These are phyloP conservation scores for Pseudolycoriella hygida DNA, from an alignment of 2,888 invertebrate genomes.

Conservation along the genomic window DNA sequence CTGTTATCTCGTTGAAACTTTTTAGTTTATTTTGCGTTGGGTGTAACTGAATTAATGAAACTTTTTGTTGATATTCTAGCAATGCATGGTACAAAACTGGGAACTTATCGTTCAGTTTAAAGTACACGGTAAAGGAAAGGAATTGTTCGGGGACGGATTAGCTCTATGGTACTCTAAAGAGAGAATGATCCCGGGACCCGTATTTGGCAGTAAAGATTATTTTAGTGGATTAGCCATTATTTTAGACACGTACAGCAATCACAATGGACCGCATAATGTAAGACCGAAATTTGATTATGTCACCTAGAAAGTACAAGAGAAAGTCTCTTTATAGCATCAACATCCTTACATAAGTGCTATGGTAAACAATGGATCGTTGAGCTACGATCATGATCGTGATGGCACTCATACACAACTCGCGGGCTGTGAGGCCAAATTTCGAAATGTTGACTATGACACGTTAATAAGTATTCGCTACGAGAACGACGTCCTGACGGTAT, in stretches of 20 bases:
- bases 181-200: conserved; percentile 62
- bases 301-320: background rate
- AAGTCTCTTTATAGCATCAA: conserved; percentile 61
- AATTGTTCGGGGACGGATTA: conserved; percentile 93
- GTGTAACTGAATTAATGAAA: no score
- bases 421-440: conserved; percentile 91
- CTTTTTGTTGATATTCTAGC: conserved; percentile 48
- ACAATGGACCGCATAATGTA: conserved; percentile 96
- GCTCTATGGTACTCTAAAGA: conserved; percentile 87
- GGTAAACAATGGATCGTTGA: conserved; percentile 89
- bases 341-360: conserved; percentile 98
- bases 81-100: conserved; percentile 80
- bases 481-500: conserved; percentile 75
- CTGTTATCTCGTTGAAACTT: no score
- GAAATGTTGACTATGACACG: conserved; percentile 81
- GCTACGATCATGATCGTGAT: conserved; percentile 96
- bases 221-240: conserved; percentile 84
- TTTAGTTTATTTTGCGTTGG: no score
- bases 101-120: conserved; percentile 92
- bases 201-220: conserved; percentile 88
- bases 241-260: conserved; percentile 96
- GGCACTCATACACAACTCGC: conserved; percentile 95
- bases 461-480: conserved; percentile 82
- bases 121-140: conserved; percentile 87
- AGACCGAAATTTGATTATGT: no score